These are phyloP conservation scores for Epinotia nisella DNA, from an alignment of 2,888 invertebrate genomes.

Conservation along the genomic window DNA sequence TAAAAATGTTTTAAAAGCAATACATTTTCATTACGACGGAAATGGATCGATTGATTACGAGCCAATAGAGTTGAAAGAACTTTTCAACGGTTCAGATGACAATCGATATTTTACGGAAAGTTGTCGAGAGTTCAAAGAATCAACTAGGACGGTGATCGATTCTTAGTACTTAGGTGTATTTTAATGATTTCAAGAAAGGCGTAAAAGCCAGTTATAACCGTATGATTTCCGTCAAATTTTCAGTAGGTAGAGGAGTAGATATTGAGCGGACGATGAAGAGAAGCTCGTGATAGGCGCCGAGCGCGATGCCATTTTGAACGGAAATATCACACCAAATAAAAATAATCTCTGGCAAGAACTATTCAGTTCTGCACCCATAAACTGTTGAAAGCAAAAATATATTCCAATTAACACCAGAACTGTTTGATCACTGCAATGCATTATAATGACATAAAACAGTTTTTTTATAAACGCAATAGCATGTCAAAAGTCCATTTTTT, in stretches of 20 bases:
- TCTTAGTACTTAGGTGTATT: constrained; percentile 43
- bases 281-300: constrained; percentile 15
- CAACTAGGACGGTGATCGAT: constrained; percentile 48
- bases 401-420: constrained; percentile 4
- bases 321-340: constrained; percentile 31
- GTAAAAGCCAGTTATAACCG: constrained; percentile 5
- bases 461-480: neutral
- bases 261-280: constrained; percentile 35
- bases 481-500: constrained; percentile 12
- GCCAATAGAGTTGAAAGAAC: constrained; percentile 43
- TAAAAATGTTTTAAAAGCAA: constrained; percentile 38
- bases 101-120: constrained; percentile 44
- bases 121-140: constrained; percentile 45
- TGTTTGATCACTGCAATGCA: constrained; percentile 17
- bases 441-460: neutral
- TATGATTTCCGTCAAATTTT: constrained; percentile 2
- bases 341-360: neutral
- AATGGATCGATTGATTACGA: constrained; percentile 40
- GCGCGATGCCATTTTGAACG: constrained; percentile 15
- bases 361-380: neutral
- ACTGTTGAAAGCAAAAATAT: constrained; percentile 10
- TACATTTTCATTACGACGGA: constrained; percentile 27
- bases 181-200: neutral
- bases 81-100: constrained; percentile 45
- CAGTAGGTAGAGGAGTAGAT: neutral